Base-by-base conservation (phyloP, 2,888 invertebrate species). In the Troides helena region DNA sequence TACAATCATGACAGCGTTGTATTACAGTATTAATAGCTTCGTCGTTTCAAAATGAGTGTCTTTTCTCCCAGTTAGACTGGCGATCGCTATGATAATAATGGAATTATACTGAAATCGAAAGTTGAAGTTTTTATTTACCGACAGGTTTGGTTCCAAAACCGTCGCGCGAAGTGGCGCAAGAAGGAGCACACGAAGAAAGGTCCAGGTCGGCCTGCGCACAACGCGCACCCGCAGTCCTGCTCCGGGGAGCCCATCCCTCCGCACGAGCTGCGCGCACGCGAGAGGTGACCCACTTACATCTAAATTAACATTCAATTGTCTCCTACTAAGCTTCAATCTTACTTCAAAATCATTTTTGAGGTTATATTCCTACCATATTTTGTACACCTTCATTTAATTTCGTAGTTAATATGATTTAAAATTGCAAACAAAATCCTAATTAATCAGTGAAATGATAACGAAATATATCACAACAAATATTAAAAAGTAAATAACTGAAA, bases 121-220 rank as follows among this genome's bases (percentile, higher is more conserved):
- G 5, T 50, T 50, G 1, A 50, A 57, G n/a, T n/a, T 21, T 21
- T 56, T 57, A 5, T 56, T 7, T n/a, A 78, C 70, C 65, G 67
- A 21, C 95, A 99, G 99, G 99, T 99, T 74, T 99, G 99, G 99
- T 99, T 99, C 93, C 99, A 99, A 94, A 99, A 99, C 93, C 95
- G 99, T 53, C 94, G 99, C 72, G 99, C 99, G 65, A 99, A 99
- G 89, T 99, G 99, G 98, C 95, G 99, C 73, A 99, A 99, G 94
- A 98, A 98, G 92, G 99, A 99, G 89, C 98, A 99, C 93, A 99
- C 99, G 71, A 98, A 98, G 92, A 99, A 99, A 87, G 99, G 99
- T 23, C 99, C 99, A 0, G 99, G 99, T 0, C 95, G 99, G 88
- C 99, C 99, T 60, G 98, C 99, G 8, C 99, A 99, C 93, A 99